Conservation (phyloP, 2,797 vertebrate species). For the Platalea minor region DNA sequence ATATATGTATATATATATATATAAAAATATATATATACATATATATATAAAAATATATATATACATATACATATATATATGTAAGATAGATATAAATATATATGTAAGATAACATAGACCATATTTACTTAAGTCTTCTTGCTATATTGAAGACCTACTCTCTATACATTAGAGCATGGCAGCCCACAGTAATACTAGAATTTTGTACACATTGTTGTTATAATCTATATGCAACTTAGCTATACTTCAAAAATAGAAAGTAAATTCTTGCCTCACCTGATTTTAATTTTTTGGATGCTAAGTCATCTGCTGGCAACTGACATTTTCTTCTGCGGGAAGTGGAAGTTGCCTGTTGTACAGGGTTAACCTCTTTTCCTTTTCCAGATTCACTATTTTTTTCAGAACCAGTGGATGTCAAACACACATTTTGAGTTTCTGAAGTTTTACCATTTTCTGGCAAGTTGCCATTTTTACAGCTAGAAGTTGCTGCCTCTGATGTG, state of each 20-base stretch:
- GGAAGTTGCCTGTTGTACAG: background rate
- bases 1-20: too few relatives aligned
- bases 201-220: background rate
- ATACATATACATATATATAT: too few relatives aligned
- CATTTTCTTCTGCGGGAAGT: background rate
- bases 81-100: too few relatives aligned
- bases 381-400: background rate
- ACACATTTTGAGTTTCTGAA: background rate
- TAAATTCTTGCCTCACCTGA: conserved; percentile 30
- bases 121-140: background rate
- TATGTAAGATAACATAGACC: background rate
- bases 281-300: background rate
- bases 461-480: rapidly evolving
- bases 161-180: background rate
- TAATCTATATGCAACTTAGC: rapidly evolving
- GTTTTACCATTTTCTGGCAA: background rate
- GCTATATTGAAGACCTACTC: background rate
- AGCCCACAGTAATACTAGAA: background rate
- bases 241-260: background rate
- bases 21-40: too few relatives aligned
- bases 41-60: too few relatives aligned
- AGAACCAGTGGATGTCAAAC: background rate
- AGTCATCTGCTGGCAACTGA: background rate
- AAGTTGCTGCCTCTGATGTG: background rate
- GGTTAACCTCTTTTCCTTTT: background rate